Percentiles rank a stretch among this genome's conserved stretches.
Evolutionary conservation across 2,888 invertebrate genomes (phyloP).

Genomic region (Agonopterix arenella): DNA sequence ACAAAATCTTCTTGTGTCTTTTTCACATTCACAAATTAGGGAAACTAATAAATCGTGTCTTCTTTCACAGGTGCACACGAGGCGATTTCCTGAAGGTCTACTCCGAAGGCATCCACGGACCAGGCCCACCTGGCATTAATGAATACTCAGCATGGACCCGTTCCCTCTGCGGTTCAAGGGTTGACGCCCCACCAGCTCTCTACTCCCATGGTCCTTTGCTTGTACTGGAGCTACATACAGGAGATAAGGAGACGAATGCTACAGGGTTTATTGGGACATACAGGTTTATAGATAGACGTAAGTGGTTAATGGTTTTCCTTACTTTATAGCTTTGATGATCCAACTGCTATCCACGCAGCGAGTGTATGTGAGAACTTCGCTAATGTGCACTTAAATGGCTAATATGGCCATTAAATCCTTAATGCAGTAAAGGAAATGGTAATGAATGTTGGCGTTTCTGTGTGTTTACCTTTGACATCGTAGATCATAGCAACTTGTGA

Average conservation of each 20-base stretch:
- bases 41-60: not conserved
- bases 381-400: no score
- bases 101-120: slow-evolving; percentile 84
- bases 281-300: slow-evolving; percentile 86
- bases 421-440: no score
- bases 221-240: slow-evolving; percentile 84
- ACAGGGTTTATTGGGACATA: slow-evolving; percentile 87
- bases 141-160: slow-evolving; percentile 87
- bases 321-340: no score
- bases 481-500: no score
- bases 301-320: slow-evolving; percentile 46
- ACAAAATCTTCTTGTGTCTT: no score
- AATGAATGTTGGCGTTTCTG: no score
- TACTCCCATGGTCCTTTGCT: slow-evolving; percentile 85
- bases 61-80: slow-evolving; percentile 80
- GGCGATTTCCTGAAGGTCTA: slow-evolving; percentile 88
- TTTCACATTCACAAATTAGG: no score
- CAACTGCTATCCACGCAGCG: no score
- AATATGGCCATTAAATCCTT: no score
- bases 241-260: slow-evolving; percentile 64
- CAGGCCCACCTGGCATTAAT: slow-evolving; percentile 82
- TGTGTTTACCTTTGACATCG: no score
- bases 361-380: no score
- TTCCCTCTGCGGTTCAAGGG: slow-evolving; percentile 82
- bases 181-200: slow-evolving; percentile 83